These are phyloP conservation scores for Machimus atricapillus DNA, from an alignment of 2,888 invertebrate species.

Conservation along the genomic window DNA sequence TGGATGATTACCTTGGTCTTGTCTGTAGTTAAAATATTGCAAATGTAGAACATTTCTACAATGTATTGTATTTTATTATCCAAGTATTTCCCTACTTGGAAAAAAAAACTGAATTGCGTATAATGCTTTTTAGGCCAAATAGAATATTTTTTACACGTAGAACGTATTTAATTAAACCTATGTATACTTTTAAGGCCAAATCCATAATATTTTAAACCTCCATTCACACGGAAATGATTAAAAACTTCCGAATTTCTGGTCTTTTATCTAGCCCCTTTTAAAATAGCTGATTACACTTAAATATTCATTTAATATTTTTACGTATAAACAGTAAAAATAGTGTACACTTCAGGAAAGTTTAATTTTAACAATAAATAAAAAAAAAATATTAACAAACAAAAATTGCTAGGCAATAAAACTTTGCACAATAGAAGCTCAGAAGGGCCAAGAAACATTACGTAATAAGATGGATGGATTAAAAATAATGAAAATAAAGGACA, in stretches of 20 bases:
- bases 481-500: not conserved
- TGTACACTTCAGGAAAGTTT: not conserved
- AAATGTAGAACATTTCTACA: not conserved
- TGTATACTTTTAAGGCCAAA: too few species aligned
- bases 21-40: conserved; percentile 61
- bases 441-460: not conserved
- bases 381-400: not conserved
- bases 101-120: too few species aligned
- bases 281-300: not conserved
- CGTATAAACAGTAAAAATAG: conserved; percentile 31
- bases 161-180: too few species aligned
- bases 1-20: conserved; percentile 97
- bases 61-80: not conserved
- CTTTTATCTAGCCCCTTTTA: too few species aligned
- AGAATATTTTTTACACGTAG: too few species aligned
- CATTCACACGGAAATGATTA: too few species aligned
- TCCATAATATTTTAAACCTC: too few species aligned
- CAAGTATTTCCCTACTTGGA: not conserved
- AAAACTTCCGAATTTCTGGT: too few species aligned
- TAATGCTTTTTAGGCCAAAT: too few species aligned
- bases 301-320: conserved; percentile 1
- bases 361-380: conserved; percentile 27
- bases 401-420: not conserved
- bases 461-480: not conserved
- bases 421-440: not conserved